Conservation (phyloP, 2,797 vertebrate genomes). For the Takifugu ocellatus region DNA sequence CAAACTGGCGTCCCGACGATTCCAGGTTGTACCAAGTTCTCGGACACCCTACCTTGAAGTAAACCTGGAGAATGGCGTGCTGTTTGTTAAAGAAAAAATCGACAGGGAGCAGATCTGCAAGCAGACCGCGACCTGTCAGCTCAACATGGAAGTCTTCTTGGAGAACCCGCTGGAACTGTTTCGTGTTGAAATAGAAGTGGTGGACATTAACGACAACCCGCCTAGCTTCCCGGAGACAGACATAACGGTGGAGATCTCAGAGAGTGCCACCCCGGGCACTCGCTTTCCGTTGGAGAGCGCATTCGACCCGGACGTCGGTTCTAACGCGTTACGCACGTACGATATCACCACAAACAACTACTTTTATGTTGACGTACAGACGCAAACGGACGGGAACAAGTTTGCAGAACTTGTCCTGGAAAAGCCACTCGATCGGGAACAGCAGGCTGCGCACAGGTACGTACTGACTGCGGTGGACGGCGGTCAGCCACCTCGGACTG, state of each 20-base stretch:
- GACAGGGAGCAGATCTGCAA: conserved; percentile 94
- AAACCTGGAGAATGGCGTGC: conserved; percentile 91
- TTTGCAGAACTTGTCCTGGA: conserved; percentile 95
- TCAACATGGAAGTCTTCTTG: conserved; percentile 95
- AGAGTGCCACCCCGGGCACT: conserved; percentile 93
- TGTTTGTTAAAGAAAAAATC: conserved; percentile 91
- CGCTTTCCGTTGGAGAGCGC: conserved; percentile 96
- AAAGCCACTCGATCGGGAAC: conserved; percentile 91
- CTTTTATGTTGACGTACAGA: conserved; percentile 95
- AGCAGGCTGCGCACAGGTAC: conserved; percentile 94
- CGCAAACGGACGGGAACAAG: conserved; percentile 92
- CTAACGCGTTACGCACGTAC: conserved; percentile 92
- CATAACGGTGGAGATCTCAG: conserved; percentile 95
- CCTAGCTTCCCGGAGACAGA: conserved; percentile 93
- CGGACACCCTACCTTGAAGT: conserved; percentile 92
- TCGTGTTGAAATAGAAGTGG: conserved; percentile 93
- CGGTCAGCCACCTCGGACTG: conserved; percentile 90
- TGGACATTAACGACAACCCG: conserved; percentile 97
- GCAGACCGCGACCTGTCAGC: conserved; percentile 89
- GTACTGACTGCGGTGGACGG: conserved; percentile 97
- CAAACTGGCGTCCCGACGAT: conserved; percentile 91
- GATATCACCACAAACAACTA: conserved; percentile 93
- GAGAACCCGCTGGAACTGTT: conserved; percentile 96
- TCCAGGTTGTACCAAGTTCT: conserved; percentile 92
- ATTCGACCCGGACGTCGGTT: conserved; percentile 95